Conservation (phyloP, 2,888 invertebrate genomes). For the Ischnura elegans region DNA sequence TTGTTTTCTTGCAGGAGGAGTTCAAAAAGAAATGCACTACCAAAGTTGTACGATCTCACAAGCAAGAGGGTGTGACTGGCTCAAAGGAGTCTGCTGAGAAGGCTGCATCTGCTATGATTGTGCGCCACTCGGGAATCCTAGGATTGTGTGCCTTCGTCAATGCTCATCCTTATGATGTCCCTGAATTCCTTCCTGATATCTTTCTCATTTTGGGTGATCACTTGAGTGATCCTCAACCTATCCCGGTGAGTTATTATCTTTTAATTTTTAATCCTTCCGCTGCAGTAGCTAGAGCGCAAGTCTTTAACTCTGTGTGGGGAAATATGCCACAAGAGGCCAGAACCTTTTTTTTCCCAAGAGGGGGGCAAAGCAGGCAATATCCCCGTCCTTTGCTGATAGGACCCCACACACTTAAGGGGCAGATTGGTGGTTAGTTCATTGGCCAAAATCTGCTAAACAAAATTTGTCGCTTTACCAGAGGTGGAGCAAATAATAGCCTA, state of each 20-base stretch:
- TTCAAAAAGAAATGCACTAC: constrained; percentile 79
- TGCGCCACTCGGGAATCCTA: constrained; percentile 90
- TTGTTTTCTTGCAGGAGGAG: constrained; percentile 78
- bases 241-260: constrained; percentile 83
- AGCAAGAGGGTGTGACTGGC: constrained; percentile 70
- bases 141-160: constrained; percentile 93
- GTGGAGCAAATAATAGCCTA: too few relatives aligned
- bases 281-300: too few relatives aligned
- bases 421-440: too few relatives aligned
- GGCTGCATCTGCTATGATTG: constrained; percentile 72
- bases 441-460: too few relatives aligned
- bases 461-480: too few relatives aligned
- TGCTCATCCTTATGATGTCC: constrained; percentile 93
- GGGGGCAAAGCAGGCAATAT: too few relatives aligned
- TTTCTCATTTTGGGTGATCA: constrained; percentile 89
- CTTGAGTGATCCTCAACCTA: constrained; percentile 92
- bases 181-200: constrained; percentile 87
- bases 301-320: too few relatives aligned
- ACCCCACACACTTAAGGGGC: too few relatives aligned
- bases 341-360: too few relatives aligned
- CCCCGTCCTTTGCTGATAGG: too few relatives aligned
- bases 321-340: too few relatives aligned
- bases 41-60: constrained; percentile 63
- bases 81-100: constrained; percentile 72
- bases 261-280: not conserved